Conservation (phyloP, 2,113 vertebrate species). For the Brienomyrus brachyistius region DNA sequence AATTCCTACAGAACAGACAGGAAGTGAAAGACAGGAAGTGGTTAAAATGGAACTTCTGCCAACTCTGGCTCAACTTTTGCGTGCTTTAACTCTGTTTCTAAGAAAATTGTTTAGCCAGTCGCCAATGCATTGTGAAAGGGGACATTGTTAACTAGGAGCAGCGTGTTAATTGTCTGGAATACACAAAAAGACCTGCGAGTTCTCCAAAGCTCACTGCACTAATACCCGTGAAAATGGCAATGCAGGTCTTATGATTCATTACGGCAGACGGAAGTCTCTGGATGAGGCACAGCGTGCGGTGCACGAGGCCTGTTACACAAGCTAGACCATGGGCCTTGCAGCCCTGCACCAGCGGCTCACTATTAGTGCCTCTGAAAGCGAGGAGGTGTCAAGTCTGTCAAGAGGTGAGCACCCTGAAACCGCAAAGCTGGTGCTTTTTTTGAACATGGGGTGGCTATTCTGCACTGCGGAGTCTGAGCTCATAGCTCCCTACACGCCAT, state of each 20-base stretch:
- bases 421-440: constrained; percentile 47
- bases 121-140: neutral
- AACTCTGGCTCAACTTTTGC: constrained; percentile 20
- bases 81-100: constrained; percentile 17
- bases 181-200: neutral
- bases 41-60: constrained; percentile 29
- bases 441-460: constrained; percentile 36
- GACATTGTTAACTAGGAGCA: neutral
- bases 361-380: neutral
- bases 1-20: constrained; percentile 59
- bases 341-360: neutral
- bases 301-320: neutral
- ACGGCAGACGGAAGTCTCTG: neutral
- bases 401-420: constrained; percentile 46
- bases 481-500: neutral
- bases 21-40: constrained; percentile 59
- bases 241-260: neutral
- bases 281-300: neutral
- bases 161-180: neutral
- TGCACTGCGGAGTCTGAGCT: neutral
- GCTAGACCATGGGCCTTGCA: neutral
- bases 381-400: constrained; percentile 11
- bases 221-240: neutral
- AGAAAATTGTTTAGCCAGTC: neutral
- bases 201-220: neutral